These are phyloP conservation scores for Ranitomeya variabilis DNA, from an alignment of 2,113 vertebrate species.

Conservation along the genomic window DNA sequence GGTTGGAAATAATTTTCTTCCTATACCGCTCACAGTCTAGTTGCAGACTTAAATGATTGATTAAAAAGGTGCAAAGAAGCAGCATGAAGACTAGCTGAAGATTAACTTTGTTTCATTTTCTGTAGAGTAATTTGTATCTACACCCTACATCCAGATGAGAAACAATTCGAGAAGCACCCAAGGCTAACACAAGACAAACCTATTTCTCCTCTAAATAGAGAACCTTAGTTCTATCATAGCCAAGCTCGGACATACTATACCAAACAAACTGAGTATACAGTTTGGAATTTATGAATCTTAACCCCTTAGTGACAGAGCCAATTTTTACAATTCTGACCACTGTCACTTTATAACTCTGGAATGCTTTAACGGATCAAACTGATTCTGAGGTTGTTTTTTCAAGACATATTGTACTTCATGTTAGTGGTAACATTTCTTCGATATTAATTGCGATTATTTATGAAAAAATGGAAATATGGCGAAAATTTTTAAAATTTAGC, in stretches of 20 bases:
- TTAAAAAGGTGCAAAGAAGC: conserved; percentile 44
- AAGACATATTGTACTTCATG: no score
- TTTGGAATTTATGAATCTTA: not conserved
- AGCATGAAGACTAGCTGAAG: conserved; percentile 28
- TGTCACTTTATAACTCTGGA: no score
- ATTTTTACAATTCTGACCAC: no score
- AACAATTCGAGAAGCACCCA: conserved; percentile 26
- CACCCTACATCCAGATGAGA: conserved; percentile 8
- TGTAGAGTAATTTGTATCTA: conserved; percentile 43
- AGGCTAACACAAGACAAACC: conserved; percentile 29
- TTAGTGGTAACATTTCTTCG: no score
- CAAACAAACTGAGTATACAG: not conserved
- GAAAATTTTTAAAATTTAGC: no score
- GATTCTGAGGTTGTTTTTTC: no score
- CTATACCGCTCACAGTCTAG: not conserved
- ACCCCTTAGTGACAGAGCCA: no score
- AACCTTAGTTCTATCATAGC: not conserved
- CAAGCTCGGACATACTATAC: not conserved
- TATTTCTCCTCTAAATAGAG: conserved; percentile 17
- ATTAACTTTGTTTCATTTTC: conserved; percentile 49
- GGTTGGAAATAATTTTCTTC: conserved; percentile 5
- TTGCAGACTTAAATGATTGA: conserved; percentile 14
- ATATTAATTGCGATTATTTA: no score
- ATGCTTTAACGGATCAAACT: no score
- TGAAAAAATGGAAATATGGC: no score